phyloP scores from a whole-genome alignment of 1,140 invertebrate species.

The Trachymyrmex cornetzi region DNA sequence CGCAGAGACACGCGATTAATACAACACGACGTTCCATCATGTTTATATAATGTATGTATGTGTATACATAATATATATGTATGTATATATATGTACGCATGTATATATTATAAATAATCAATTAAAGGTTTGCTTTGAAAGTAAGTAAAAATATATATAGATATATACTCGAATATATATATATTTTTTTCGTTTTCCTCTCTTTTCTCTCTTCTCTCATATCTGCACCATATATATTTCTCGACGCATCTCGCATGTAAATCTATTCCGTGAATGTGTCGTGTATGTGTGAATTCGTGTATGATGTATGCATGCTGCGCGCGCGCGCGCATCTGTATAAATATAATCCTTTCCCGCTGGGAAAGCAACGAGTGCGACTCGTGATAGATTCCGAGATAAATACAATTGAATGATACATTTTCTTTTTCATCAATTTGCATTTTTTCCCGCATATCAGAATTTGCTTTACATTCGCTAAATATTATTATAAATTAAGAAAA shows the following conservation, averaged over 20 bases:
- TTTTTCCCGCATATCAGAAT: background rate
- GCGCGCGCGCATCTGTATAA: slow-evolving; percentile 20
- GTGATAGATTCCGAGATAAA: slow-evolving; percentile 37
- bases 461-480: background rate
- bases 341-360: slow-evolving; percentile 15
- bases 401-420: background rate
- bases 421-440: background rate
- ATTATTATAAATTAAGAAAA: slow-evolving; percentile 15
- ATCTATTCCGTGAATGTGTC: slow-evolving; percentile 18
- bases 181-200: slow-evolving; percentile 73
- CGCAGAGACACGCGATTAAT: background rate
- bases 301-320: background rate
- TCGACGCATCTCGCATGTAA: slow-evolving; percentile 15
- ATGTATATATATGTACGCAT: slow-evolving; percentile 58
- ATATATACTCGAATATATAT: slow-evolving; percentile 76
- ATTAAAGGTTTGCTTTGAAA: slow-evolving; percentile 79
- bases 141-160: slow-evolving; percentile 82
- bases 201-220: slow-evolving; percentile 59
- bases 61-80: slow-evolving; percentile 67
- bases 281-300: background rate
- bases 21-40: slow-evolving; percentile 42
- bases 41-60: slow-evolving; percentile 63
- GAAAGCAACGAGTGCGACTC: slow-evolving; percentile 53
- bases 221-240: slow-evolving; percentile 48
- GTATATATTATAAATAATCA: slow-evolving; percentile 78